Percentiles rank a stretch among this genome's conserved stretches.
These are phyloP conservation scores for Drosophila asahinai DNA, from an alignment of 1,140 invertebrate species.

Conservation along the genomic window DNA sequence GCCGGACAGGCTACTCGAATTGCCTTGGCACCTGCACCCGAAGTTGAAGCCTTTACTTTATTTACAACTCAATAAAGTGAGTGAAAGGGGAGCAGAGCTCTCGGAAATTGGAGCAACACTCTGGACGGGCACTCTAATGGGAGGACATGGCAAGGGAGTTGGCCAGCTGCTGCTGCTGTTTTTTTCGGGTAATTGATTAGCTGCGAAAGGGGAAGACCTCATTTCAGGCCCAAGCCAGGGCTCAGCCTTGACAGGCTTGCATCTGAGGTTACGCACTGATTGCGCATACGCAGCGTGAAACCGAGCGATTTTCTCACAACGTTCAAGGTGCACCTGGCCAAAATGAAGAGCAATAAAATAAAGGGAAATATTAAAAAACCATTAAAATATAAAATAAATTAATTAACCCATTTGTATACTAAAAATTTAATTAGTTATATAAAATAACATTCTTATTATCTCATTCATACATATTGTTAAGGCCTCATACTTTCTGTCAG, in stretches of 20 bases:
- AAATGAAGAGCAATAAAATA: neutral
- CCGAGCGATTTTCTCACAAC: constrained; percentile 19
- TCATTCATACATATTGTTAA: neutral
- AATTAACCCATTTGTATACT: too few species aligned
- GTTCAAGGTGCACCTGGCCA: neutral
- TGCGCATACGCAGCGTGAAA: constrained; percentile 74
- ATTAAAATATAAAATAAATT: neutral
- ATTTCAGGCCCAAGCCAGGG: neutral
- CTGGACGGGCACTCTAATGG: neutral
- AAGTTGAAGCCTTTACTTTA: constrained; percentile 19
- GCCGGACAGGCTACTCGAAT: constrained; percentile 19
- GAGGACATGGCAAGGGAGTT: constrained; percentile 19
- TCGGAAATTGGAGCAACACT: constrained; percentile 17
- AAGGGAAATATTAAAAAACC: neutral
- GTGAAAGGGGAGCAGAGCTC: constrained; percentile 26
- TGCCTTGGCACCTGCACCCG: constrained; percentile 31
- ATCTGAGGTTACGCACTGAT: constrained; percentile 59
- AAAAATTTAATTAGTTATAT: too few species aligned
- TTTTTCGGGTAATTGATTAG: constrained; percentile 38
- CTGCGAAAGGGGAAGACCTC: constrained; percentile 17
- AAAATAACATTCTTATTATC: too few species aligned
- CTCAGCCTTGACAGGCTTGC: constrained; percentile 44
- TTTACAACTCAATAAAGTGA: constrained; percentile 35
- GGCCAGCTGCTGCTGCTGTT: constrained; percentile 25
- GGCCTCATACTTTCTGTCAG: constrained; percentile 1